These are phyloP conservation scores for Microtus oregoni DNA, from an alignment of 2,113 vertebrate species.

Conservation along the genomic window DNA sequence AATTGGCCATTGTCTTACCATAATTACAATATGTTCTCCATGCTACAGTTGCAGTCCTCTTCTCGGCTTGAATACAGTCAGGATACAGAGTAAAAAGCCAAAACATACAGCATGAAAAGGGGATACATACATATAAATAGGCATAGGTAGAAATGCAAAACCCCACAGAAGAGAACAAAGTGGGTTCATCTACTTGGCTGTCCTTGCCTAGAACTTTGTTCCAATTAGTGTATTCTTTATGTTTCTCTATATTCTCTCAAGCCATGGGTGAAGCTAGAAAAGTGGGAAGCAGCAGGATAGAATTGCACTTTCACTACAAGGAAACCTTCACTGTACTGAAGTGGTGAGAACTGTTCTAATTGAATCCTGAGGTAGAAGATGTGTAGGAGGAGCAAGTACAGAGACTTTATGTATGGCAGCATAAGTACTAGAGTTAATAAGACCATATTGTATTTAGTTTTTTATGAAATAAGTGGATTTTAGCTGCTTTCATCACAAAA, in stretches of 20 bases:
- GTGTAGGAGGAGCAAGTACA: background rate
- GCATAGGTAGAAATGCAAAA: background rate
- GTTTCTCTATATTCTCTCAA: background rate
- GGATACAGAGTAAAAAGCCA: background rate
- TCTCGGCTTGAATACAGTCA: background rate
- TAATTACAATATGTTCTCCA: background rate
- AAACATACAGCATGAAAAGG: background rate
- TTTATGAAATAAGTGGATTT: background rate
- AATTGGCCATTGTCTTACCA: background rate
- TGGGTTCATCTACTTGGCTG: background rate
- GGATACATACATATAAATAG: background rate
- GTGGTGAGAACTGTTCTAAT: background rate
- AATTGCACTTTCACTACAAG: background rate
- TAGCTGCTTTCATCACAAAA: background rate
- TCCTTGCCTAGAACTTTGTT: background rate
- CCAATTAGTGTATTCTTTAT: background rate
- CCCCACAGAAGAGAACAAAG: background rate
- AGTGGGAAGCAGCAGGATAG: background rate
- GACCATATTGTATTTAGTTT: background rate
- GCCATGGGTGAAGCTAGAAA: background rate
- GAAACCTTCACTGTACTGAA: background rate
- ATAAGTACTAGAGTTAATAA: background rate
- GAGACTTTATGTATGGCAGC: background rate
- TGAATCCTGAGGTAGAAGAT: background rate
- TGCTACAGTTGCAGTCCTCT: background rate